Conservation (phyloP, 2,113 vertebrate species). For the Ceyx melanurus region DNA sequence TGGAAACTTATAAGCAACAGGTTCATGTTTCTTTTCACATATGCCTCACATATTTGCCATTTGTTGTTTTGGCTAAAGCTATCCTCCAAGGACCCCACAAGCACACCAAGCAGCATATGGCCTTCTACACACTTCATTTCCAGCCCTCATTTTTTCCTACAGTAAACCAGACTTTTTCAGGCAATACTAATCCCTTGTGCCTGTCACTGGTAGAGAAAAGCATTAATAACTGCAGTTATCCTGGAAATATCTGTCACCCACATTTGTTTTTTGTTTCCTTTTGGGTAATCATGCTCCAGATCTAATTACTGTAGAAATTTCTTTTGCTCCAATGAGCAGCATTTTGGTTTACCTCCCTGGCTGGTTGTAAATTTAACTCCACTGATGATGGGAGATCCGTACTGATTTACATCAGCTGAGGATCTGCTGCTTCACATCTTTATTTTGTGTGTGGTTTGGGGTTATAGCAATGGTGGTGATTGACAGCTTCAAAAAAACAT, state of each 20-base stretch:
- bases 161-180: slow-evolving; percentile 64
- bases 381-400: background rate
- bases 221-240: slow-evolving; percentile 72
- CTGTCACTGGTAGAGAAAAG: slow-evolving; percentile 58
- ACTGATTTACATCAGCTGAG: background rate
- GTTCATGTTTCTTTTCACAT: slow-evolving; percentile 51
- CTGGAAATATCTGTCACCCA: slow-evolving; percentile 68
- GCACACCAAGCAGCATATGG: slow-evolving; percentile 61
- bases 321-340: slow-evolving; percentile 36
- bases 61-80: slow-evolving; percentile 60
- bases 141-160: slow-evolving; percentile 60
- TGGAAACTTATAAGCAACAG: slow-evolving; percentile 53
- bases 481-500: background rate
- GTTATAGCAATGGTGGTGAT: background rate
- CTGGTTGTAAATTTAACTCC: background rate
- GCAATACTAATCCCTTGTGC: slow-evolving; percentile 61
- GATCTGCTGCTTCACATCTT: background rate
- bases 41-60: slow-evolving; percentile 54
- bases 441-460: background rate
- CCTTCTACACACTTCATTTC: slow-evolving; percentile 63
- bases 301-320: slow-evolving; percentile 67
- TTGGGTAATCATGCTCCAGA: slow-evolving; percentile 62
- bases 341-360: background rate
- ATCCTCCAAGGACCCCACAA: slow-evolving; percentile 37
- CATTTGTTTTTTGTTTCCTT: slow-evolving; percentile 63